Percentiles rank a stretch among this genome's conserved stretches.
Evolutionary conservation across 30 jellyfish, hydroid and myxozoan species (phyloP).

Genomic region (Hydra vulgaris): DNA sequence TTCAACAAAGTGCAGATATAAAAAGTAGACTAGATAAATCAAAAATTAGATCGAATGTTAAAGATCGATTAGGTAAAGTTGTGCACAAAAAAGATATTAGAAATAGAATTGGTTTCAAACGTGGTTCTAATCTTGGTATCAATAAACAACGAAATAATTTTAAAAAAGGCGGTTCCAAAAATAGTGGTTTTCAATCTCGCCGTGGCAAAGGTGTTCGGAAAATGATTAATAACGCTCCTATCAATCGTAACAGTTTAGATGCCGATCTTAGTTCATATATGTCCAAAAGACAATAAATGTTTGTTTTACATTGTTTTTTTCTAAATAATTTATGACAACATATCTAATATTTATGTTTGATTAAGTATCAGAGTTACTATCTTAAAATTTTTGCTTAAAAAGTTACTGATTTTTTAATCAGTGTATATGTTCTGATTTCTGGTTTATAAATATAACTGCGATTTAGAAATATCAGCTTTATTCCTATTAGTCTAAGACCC

Average conservation of each 20-base stretch:
- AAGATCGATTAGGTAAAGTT: constrained; percentile 24
- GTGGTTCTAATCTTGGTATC: not conserved
- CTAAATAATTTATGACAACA: not conserved
- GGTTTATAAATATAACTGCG: too few species aligned
- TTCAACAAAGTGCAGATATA: not conserved
- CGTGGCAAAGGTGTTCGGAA: not conserved
- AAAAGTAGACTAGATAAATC: constrained; percentile 20
- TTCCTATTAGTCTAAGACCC: too few species aligned
- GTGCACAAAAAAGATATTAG: not conserved
- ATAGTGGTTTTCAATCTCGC: not conserved
- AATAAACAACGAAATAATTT: not conserved
- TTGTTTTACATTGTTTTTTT: not conserved
- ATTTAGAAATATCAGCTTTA: too few species aligned
- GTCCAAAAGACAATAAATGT: not conserved
- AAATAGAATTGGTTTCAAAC: not conserved
- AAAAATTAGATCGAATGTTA: constrained; percentile 14
- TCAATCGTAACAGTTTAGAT: not conserved
- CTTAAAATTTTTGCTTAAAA: too few species aligned
- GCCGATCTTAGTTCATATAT: not conserved
- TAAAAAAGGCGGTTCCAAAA: not conserved
- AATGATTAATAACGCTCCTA: not conserved
- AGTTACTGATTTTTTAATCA: too few species aligned
- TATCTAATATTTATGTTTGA: not conserved
- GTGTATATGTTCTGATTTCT: too few species aligned
- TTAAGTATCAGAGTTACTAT: too few species aligned